phyloP scores from a whole-genome alignment of 2,888 invertebrate species.

The Fabriciana adippe region DNA sequence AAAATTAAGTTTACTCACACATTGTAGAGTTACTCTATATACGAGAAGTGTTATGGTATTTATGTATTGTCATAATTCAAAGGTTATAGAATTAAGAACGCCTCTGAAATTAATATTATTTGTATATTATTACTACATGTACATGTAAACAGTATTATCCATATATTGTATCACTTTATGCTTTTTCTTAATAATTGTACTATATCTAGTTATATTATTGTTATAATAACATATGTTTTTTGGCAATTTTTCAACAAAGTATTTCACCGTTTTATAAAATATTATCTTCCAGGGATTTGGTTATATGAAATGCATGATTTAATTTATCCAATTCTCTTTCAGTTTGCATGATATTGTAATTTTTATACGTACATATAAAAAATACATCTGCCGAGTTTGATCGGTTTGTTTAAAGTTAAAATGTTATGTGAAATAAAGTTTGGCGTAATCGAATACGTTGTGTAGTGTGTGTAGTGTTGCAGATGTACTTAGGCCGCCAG shows the following conservation, averaged over 20 bases:
- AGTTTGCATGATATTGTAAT: conserved; percentile 37
- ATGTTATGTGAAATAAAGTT: not conserved
- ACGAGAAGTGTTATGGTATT: too few species aligned
- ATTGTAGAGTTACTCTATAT: too few species aligned
- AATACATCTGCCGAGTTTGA: not conserved
- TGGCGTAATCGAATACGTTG: conserved; percentile 35
- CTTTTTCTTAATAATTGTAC: not conserved
- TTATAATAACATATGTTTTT: not conserved
- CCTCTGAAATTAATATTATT: not conserved
- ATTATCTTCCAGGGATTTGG: conserved; percentile 40
- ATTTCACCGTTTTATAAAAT: conserved; percentile 24
- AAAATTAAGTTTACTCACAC: too few species aligned
- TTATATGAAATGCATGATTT: conserved; percentile 37
- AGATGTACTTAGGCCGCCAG: conserved; percentile 73
- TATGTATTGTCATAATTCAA: too few species aligned
- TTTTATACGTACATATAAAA: not conserved
- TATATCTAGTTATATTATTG: not conserved
- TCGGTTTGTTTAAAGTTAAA: not conserved
- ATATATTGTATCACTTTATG: not conserved
- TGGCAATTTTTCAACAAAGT: conserved; percentile 3
- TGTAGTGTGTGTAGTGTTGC: conserved; percentile 79
- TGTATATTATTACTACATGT: not conserved
- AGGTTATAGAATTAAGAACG: too few species aligned
- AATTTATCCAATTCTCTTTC: conserved; percentile 34
- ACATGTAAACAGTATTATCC: not conserved